phyloP scores from a whole-genome alignment of 1,140 invertebrate genomes.

The Meloidogyne exigua region DNA sequence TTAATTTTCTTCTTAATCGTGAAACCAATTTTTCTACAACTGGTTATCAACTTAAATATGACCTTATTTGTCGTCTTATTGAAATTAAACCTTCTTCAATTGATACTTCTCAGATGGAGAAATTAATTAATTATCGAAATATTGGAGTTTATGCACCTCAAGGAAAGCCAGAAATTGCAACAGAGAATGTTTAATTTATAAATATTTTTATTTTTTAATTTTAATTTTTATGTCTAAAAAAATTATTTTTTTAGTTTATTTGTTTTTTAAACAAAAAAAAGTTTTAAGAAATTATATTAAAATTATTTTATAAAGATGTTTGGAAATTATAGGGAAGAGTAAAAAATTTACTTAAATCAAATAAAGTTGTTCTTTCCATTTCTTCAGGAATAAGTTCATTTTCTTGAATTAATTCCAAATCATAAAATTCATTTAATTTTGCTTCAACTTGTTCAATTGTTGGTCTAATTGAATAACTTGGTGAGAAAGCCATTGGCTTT shows the following conservation, averaged over 20 bases:
- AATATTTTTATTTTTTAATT: no score
- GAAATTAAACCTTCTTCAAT: background rate
- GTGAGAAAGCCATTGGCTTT: slow-evolving; percentile 24
- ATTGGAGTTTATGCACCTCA: slow-evolving; percentile 7
- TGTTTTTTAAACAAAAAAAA: no score
- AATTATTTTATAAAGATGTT: background rate
- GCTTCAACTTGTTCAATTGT: slow-evolving; percentile 27
- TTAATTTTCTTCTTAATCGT: slow-evolving; percentile 19
- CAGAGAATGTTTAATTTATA: background rate
- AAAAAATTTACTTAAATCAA: slow-evolving; percentile 11
- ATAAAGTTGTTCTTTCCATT: slow-evolving; percentile 11
- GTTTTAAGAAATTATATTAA: no score
- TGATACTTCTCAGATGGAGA: slow-evolving; percentile 11
- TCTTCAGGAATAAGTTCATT: slow-evolving; percentile 20
- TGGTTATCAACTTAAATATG: slow-evolving; percentile 14
- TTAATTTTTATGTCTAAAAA: no score
- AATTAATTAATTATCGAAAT: slow-evolving; percentile 5
- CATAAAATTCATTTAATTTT: slow-evolving; percentile 26
- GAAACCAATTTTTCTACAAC: slow-evolving; percentile 8
- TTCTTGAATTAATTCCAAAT: slow-evolving; percentile 24
- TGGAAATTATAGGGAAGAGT: background rate
- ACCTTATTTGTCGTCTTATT: slow-evolving; percentile 16
- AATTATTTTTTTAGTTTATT: no score
- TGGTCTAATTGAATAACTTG: slow-evolving; percentile 22
- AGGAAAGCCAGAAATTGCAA: slow-evolving; percentile 5